A percentile compares a stretch with the other conserved stretches of the same genome.
Evolutionary conservation across 2,888 invertebrate species (phyloP).

Genomic region (Yponomeuta plumbellus): DNA sequence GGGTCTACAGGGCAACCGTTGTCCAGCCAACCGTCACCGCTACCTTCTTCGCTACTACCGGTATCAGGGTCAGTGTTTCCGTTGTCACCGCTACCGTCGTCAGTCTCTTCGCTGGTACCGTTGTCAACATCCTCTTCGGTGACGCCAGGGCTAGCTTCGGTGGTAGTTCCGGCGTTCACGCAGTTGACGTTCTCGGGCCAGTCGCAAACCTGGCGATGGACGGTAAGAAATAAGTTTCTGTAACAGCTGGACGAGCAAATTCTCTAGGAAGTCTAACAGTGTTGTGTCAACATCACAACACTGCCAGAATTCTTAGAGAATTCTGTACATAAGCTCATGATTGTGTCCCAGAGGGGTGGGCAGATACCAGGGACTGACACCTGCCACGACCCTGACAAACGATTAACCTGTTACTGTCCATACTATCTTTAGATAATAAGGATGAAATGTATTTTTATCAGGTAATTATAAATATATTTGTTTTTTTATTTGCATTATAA

Average conservation of each 20-base stretch:
- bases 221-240: neutral
- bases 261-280: neutral
- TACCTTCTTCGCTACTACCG: neutral
- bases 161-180: neutral
- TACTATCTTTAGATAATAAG: too few species aligned
- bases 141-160: neutral
- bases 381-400: too few species aligned
- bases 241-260: neutral
- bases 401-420: too few species aligned
- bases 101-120: slow-evolving; percentile 13
- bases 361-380: too few species aligned
- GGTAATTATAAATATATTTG: too few species aligned
- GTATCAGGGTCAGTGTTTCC: too few species aligned
- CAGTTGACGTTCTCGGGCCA: slow-evolving; percentile 12
- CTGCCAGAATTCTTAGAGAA: too few species aligned
- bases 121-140: neutral
- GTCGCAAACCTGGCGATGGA: slow-evolving; percentile 9
- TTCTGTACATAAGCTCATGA: too few species aligned
- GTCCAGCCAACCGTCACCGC: slow-evolving; percentile 17
- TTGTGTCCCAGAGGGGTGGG: too few species aligned
- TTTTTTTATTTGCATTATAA: too few species aligned
- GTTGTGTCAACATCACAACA: too few species aligned
- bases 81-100: slow-evolving; percentile 6
- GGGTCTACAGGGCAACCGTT: slow-evolving; percentile 25
- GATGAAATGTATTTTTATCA: too few species aligned